Conservation (phyloP, 2,797 vertebrate genomes). For the Decapterus maruadsi region DNA sequence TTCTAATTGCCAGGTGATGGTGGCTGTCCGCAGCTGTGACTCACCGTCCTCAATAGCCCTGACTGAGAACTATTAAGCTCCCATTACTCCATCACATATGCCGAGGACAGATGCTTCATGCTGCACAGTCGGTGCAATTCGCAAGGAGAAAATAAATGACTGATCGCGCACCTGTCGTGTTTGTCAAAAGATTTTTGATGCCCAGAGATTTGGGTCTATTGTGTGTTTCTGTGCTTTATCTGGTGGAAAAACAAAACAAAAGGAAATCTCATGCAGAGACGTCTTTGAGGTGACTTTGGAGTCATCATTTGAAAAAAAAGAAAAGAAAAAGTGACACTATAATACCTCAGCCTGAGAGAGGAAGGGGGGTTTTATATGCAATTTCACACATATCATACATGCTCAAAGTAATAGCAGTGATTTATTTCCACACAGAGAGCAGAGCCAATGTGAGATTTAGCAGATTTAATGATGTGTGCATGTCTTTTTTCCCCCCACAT, state of each 20-base stretch:
- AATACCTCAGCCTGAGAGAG: constrained; percentile 11
- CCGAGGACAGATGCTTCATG: constrained; percentile 60
- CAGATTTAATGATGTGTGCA: constrained; percentile 13
- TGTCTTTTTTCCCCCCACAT: constrained; percentile 8
- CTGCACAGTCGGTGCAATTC: constrained; percentile 49
- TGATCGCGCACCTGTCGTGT: constrained; percentile 39
- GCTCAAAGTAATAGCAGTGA: background rate
- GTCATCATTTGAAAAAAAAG: constrained; percentile 15
- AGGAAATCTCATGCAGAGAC: background rate
- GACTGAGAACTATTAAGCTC: constrained; percentile 65
- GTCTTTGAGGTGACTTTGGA: constrained; percentile 42
- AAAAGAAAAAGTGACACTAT: no score
- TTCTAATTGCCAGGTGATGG: constrained; percentile 58
- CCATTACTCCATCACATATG: constrained; percentile 66
- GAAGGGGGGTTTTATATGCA: background rate
- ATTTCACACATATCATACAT: constrained; percentile 27
- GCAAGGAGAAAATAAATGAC: constrained; percentile 40
- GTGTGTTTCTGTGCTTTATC: constrained; percentile 4
- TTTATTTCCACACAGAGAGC: constrained; percentile 22
- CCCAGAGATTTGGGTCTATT: constrained; percentile 9
- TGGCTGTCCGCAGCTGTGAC: constrained; percentile 63
- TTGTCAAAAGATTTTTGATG: constrained; percentile 30
- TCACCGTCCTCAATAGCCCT: constrained; percentile 63
- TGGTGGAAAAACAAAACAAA: background rate
- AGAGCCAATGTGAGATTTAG: constrained; percentile 17